Percentiles rank a stretch among this genome's conserved stretches.
Evolutionary conservation across 2,113 vertebrate genomes (phyloP).

Genomic region (Tetrax tetrax): DNA sequence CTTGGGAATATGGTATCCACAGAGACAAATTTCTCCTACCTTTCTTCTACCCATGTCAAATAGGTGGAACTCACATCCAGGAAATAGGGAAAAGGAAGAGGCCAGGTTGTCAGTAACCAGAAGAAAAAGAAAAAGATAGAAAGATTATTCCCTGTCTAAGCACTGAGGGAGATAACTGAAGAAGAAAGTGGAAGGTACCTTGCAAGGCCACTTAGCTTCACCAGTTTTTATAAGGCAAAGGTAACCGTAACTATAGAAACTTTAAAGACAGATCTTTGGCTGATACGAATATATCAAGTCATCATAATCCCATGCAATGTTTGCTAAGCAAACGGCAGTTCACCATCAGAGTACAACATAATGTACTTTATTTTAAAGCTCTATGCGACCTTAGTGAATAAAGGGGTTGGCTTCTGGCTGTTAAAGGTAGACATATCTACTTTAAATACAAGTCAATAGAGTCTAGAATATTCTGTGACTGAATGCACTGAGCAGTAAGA

Average conservation of each 20-base stretch:
- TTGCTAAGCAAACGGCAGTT: neutral
- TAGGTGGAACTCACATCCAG: constrained; percentile 41
- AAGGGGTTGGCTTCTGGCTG: neutral
- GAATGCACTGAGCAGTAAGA: neutral
- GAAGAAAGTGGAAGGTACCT: neutral
- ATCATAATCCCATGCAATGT: neutral
- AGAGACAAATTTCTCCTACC: constrained; percentile 50
- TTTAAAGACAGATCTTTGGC: neutral
- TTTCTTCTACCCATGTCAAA: constrained; percentile 53
- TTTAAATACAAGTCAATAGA: neutral
- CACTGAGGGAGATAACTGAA: neutral
- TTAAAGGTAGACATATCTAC: neutral
- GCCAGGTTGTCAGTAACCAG: constrained; percentile 47
- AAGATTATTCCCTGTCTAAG: constrained; percentile 40
- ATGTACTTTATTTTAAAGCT: neutral
- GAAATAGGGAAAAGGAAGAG: constrained; percentile 53
- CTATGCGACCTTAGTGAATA: neutral
- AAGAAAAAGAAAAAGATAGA: constrained; percentile 55
- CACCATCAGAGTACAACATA: neutral
- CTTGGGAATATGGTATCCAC: constrained; percentile 11
- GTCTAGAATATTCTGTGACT: neutral
- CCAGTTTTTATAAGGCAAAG: neutral
- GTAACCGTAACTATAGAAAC: neutral
- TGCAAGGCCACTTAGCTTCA: neutral
- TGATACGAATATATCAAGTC: neutral